A percentile compares a stretch with the other conserved stretches of the same genome.
Conservation (phyloP, 1,140 invertebrate genomes). For the Rhyzopertha dominica region DNA sequence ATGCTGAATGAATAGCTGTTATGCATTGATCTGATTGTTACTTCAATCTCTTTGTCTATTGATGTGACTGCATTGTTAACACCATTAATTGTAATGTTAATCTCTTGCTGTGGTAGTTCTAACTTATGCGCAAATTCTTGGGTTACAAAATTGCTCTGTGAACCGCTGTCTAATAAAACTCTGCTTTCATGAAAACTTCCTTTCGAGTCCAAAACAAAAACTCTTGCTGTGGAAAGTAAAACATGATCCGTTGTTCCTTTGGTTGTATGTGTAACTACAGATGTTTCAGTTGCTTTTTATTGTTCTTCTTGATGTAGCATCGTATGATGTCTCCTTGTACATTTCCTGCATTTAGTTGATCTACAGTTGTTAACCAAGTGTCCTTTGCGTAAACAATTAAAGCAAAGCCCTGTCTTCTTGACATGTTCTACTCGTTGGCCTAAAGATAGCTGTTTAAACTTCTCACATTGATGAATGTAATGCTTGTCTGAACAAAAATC, state of each 20-base stretch:
- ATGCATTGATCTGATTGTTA: slow-evolving; percentile 6
- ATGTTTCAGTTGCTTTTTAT: background rate
- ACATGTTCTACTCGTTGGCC: slow-evolving; percentile 1
- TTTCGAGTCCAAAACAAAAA: slow-evolving; percentile 3
- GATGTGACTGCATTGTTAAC: slow-evolving; percentile 3
- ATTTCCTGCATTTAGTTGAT: slow-evolving; percentile 5
- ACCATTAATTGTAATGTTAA: background rate
- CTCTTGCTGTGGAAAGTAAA: slow-evolving; percentile 8
- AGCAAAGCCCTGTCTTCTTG: slow-evolving; percentile 19
- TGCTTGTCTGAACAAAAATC: slow-evolving; percentile 16
- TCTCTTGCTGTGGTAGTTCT: background rate
- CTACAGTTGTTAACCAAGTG: slow-evolving; percentile 21
- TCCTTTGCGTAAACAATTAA: slow-evolving; percentile 21
- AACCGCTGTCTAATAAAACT: slow-evolving; percentile 9
- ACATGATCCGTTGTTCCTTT: background rate
- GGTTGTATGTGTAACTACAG: background rate
- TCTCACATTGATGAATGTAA: slow-evolving; percentile 14
- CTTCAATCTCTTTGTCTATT: slow-evolving; percentile 2
- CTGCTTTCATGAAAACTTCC: background rate
- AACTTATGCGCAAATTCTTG: slow-evolving; percentile 1
- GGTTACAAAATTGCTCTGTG: slow-evolving; percentile 11
- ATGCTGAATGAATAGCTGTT: background rate
- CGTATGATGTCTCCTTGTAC: slow-evolving; percentile 6
- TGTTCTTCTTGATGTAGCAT: slow-evolving; percentile 4
- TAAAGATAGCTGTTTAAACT: slow-evolving; percentile 15